Evolutionary conservation across 2,113 vertebrate genomes (phyloP).

Genomic region (Phainopepla nitens): DNA sequence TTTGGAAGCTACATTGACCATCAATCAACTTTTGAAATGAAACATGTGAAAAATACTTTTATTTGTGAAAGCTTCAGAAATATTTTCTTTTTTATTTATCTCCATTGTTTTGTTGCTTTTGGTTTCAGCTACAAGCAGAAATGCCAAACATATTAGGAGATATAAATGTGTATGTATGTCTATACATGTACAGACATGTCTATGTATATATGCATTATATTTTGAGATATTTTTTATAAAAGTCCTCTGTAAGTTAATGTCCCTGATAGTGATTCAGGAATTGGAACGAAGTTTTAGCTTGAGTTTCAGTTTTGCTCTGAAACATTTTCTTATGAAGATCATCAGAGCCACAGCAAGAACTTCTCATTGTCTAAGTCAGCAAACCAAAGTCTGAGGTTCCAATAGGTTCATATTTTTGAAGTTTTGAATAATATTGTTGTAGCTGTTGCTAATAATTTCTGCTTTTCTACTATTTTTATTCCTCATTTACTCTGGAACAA

Average conservation of each 20-base stretch:
- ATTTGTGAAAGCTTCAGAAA: background rate
- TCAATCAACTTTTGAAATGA: background rate
- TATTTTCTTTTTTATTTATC: background rate
- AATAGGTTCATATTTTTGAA: background rate
- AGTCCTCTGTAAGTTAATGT: rapidly evolving
- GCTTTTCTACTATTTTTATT: background rate
- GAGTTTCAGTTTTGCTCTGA: background rate
- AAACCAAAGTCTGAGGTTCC: background rate
- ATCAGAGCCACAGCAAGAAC: background rate
- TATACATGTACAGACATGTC: background rate
- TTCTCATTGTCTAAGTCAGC: background rate
- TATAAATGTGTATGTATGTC: background rate
- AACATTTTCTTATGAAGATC: background rate
- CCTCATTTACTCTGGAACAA: background rate
- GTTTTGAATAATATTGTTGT: background rate
- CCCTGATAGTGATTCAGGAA: background rate
- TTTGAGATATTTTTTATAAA: background rate
- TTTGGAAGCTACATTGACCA: background rate
- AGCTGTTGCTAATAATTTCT: background rate
- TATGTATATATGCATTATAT: background rate
- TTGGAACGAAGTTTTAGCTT: background rate
- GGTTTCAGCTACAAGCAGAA: background rate
- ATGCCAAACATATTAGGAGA: background rate
- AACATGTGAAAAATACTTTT: background rate
- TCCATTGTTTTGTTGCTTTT: background rate